Evolutionary conservation across 2,113 vertebrate species (phyloP), one percentile per base, ranked within the genome.

Genomic region (Thomomys bottae): DNA sequence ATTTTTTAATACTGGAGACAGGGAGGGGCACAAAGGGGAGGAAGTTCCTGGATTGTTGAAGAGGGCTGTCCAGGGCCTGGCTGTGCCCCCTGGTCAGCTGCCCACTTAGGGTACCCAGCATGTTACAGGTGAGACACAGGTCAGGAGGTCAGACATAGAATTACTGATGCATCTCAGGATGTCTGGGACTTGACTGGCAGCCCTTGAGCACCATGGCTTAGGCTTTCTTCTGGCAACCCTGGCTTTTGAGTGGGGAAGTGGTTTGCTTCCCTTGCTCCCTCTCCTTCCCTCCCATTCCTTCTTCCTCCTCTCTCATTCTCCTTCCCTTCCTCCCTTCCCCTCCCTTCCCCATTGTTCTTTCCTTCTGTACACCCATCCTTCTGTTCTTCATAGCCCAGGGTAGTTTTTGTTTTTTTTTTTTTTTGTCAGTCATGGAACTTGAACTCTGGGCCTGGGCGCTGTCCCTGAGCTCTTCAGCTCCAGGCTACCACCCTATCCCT

Each of bases 61-160:
- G 86, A 73, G 14, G 1, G 0, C 20, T n/a, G 40, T 4, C 2
- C 54, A 45, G 38, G 11, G 54, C 45, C 24, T 73, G 63, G n/a
- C 32, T 15, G 0, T 4, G 72, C 59, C 32, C 26, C 0, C 4
- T 5, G 36, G 67, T 34, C 59, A 11, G 68, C 32, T 64, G 67
- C n/a, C n/a, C 11, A 6, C 32, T 32, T 28, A 0, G 1, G 49
- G 70, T 5, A 10, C 17, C 9, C 75, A 24, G n/a, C 1, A 1
- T 64, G 64, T 63, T 61, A 68, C 36, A 42, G 73, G 0, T 0
- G 28, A 32, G 67, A 15, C 1, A 2, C 14, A 21, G 30, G 17
- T 0, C 12, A 49, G 30, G 34, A 2, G 42, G 67, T 7, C 10
- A 34, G 63, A 28, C 71, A 26, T 3, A 9, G 59, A 18, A 32